Percentiles rank a stretch among this genome's conserved stretches.
These are phyloP conservation scores for Diadema setosum DNA, from an alignment of 35 echinoderm and acorn worm species.

Conservation along the genomic window DNA sequence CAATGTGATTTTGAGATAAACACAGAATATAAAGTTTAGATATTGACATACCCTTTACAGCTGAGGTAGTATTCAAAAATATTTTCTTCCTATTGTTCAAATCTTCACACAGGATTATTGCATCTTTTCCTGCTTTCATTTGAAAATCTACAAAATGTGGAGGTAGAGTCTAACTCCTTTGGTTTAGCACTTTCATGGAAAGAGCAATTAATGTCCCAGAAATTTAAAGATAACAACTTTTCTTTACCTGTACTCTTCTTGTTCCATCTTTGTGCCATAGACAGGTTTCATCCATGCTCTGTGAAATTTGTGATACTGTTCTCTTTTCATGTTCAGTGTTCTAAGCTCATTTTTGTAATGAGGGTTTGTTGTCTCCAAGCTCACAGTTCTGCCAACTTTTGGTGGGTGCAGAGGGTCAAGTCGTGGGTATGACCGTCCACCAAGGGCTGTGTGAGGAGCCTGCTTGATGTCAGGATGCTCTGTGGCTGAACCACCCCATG, in stretches of 20 bases:
- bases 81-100: too few species aligned
- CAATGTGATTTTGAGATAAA: too few species aligned
- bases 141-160: too few species aligned
- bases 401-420: slow-evolving; percentile 57
- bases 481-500: slow-evolving; percentile 33
- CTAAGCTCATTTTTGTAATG: slow-evolving; percentile 56
- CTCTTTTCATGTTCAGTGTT: slow-evolving; percentile 42
- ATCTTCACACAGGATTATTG: too few species aligned
- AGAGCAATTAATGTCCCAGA: too few species aligned
- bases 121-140: too few species aligned
- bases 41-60: too few species aligned
- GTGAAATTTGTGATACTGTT: slow-evolving; percentile 58
- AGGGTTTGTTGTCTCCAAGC: slow-evolving; percentile 50
- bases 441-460: not conserved
- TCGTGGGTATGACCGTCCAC: not conserved
- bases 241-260: slow-evolving; percentile 74
- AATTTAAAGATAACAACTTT: too few species aligned
- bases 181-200: too few species aligned
- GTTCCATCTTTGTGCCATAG: slow-evolving; percentile 60
- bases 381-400: not conserved
- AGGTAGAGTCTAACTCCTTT: too few species aligned
- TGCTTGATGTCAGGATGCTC: not conserved
- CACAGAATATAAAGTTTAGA: too few species aligned
- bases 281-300: slow-evolving; percentile 61
- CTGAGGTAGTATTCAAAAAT: too few species aligned